Conservation (phyloP, 2,113 vertebrate genomes). For the Recurvirostra avosetta region DNA sequence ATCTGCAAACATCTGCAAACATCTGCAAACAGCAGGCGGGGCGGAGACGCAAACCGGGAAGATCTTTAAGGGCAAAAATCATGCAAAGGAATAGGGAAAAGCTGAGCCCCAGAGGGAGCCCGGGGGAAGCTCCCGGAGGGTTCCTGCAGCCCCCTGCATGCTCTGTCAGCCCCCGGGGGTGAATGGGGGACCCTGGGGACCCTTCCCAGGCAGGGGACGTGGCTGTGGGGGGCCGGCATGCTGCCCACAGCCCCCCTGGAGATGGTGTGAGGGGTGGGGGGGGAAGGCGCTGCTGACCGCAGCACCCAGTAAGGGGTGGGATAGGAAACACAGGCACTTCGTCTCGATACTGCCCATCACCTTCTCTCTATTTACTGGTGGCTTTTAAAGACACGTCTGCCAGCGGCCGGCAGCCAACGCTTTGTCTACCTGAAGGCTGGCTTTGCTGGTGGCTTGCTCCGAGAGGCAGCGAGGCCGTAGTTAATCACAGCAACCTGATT, state of each 20-base stretch:
- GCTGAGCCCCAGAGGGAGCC: neutral
- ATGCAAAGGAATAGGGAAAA: neutral
- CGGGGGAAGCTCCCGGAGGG: neutral
- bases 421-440: neutral
- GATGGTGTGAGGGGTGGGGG: rapidly evolving
- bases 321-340: rapidly evolving
- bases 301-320: neutral
- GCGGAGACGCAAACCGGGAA: neutral
- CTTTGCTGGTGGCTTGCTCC: rapidly evolving
- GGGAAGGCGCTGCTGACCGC: neutral
- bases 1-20: neutral
- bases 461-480: neutral
- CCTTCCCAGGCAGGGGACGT: neutral
- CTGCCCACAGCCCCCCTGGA: neutral
- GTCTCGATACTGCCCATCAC: rapidly evolving
- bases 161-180: no score
- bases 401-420: rapidly evolving
- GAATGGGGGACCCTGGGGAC: neutral
- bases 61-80: neutral
- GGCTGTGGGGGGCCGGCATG: rapidly evolving
- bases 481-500: neutral
- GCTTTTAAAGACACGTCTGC: neutral
- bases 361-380: no score
- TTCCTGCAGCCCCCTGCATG: neutral
- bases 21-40: neutral